phyloP scores from a whole-genome alignment of 2,113 vertebrate genomes.

The Epinephelus moara region DNA sequence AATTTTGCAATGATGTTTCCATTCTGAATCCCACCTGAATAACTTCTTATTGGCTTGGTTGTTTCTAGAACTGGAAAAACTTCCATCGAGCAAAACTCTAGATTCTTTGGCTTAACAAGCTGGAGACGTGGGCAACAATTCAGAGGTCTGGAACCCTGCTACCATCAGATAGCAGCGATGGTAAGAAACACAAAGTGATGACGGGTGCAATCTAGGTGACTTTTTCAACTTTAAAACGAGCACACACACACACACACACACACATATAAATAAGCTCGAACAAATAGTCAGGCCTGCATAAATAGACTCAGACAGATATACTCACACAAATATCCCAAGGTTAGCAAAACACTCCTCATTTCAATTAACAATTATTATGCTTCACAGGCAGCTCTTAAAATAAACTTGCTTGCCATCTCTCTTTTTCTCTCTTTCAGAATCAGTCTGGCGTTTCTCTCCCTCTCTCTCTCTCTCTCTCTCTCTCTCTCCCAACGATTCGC shows the following conservation, averaged over 20 bases:
- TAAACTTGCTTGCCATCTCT: constrained; percentile 50
- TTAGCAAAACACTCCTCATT: constrained; percentile 56
- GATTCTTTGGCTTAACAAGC: background rate
- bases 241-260: background rate
- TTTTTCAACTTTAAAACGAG: constrained; percentile 11
- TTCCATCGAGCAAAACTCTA: background rate
- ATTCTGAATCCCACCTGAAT: background rate
- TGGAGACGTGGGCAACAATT: background rate
- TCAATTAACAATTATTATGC: constrained; percentile 56
- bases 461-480: background rate
- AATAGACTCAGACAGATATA: constrained; percentile 46
- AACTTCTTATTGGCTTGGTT: background rate
- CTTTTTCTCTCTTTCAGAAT: constrained; percentile 24
- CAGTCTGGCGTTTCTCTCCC: constrained; percentile 21
- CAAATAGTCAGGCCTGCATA: constrained; percentile 12
- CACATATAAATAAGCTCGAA: background rate
- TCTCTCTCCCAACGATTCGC: constrained; percentile 11
- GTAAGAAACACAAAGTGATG: background rate
- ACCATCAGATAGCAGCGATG: background rate
- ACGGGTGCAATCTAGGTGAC: background rate
- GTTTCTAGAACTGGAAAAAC: background rate
- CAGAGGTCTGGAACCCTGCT: background rate
- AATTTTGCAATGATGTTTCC: background rate
- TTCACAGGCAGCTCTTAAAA: constrained; percentile 47
- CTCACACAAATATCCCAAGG: constrained; percentile 58